These are phyloP conservation scores for Alectoris magna DNA, from an alignment of 2,797 vertebrate species.

Conservation along the genomic window DNA sequence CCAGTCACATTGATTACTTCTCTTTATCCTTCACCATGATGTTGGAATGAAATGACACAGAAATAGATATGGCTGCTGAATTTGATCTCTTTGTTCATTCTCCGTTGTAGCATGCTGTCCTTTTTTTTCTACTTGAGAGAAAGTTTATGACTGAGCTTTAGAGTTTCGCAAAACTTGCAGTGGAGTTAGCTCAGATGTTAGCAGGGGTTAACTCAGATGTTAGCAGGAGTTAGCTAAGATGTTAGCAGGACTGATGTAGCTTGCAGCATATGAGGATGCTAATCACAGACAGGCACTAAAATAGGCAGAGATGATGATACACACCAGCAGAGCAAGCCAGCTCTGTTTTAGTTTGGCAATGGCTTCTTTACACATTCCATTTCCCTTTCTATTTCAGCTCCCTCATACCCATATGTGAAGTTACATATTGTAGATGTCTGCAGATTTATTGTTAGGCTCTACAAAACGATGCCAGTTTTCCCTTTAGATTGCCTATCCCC, in stretches of 20 bases:
- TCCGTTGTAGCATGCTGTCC: background rate
- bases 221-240: background rate
- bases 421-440: slow-evolving; percentile 1
- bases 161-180: background rate
- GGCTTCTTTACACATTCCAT: background rate
- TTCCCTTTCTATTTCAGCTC: slow-evolving; percentile 27
- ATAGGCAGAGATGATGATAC: background rate
- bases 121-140: background rate
- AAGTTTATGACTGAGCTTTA: background rate
- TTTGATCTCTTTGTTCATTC: background rate
- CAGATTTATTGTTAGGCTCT: slow-evolving; percentile 23
- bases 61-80: background rate
- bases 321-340: slow-evolving; percentile 25
- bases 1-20: background rate
- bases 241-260: background rate
- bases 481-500: background rate
- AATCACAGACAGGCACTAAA: slow-evolving; percentile 4
- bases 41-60: background rate
- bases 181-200: background rate
- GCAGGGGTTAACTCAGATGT: background rate
- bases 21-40: background rate
- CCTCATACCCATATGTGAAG: slow-evolving; percentile 4
- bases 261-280: slow-evolving; percentile 1
- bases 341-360: background rate
- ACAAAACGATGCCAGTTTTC: background rate